phyloP scores from a whole-genome alignment of 35 echinoderm and acorn worm species.

The Patiria miniata region DNA sequence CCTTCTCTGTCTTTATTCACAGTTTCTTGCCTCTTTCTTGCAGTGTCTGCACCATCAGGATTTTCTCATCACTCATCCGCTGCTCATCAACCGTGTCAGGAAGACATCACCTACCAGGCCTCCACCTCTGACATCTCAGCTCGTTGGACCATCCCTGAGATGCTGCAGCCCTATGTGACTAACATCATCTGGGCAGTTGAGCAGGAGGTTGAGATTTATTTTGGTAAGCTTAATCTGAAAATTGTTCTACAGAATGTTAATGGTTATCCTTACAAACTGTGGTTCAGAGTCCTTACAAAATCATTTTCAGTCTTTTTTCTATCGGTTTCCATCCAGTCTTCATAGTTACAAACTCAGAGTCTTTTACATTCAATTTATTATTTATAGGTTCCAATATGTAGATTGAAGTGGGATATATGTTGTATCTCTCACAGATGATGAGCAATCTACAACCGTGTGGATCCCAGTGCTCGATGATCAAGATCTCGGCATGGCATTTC shows the following conservation, averaged over 20 bases:
- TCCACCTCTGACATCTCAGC: conserved; percentile 18
- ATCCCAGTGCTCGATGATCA: not conserved
- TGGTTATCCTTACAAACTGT: too few relatives aligned
- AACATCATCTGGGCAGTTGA: conserved; percentile 23
- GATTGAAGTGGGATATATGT: too few relatives aligned
- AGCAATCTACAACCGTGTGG: not conserved
- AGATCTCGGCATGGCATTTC: not conserved
- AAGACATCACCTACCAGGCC: conserved; percentile 32
- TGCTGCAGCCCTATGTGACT: conserved; percentile 22
- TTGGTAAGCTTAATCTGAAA: too few relatives aligned
- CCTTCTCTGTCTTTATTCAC: too few relatives aligned
- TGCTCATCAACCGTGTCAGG: not conserved
- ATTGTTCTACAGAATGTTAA: too few relatives aligned
- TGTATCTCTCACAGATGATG: not conserved
- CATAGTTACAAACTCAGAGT: too few relatives aligned
- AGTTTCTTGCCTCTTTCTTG: not conserved
- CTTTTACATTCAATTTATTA: too few relatives aligned
- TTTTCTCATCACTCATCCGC: not conserved
- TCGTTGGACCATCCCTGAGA: conserved; percentile 11
- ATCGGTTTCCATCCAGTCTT: too few relatives aligned
- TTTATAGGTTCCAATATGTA: too few relatives aligned
- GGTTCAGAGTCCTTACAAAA: too few relatives aligned
- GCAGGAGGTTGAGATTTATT: not conserved
- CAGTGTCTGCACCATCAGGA: not conserved
- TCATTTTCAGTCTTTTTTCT: too few relatives aligned